Percentiles rank a stretch among this genome's conserved stretches.
These are phyloP conservation scores for Rafetus swinhoei DNA, from an alignment of 2,113 vertebrate species.

Conservation along the genomic window DNA sequence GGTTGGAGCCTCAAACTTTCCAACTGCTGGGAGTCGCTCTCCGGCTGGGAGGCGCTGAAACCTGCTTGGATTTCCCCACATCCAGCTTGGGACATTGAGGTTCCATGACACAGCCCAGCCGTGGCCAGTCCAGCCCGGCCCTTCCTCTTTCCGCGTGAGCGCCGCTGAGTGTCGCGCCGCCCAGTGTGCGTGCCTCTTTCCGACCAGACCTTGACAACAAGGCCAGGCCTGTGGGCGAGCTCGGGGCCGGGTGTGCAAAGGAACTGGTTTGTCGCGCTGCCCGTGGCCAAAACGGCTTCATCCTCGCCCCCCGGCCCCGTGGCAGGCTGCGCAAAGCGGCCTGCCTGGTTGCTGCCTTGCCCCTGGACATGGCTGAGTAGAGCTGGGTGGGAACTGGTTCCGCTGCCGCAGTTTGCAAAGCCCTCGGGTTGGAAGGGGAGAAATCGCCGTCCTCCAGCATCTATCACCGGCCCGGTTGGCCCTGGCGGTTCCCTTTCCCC, in stretches of 20 bases:
- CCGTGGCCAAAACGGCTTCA: neutral
- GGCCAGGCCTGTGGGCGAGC: neutral
- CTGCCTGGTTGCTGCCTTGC: neutral
- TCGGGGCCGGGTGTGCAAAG: too few relatives aligned
- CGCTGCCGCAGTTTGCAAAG: neutral
- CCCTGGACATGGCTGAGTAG: too few relatives aligned
- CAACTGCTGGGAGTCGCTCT: neutral
- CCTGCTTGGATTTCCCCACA: neutral
- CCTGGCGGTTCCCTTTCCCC: neutral
- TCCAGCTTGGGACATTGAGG: neutral
- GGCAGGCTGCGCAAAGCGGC: too few relatives aligned
- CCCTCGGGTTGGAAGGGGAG: neutral
- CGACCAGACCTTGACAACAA: neutral
- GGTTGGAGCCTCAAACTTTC: neutral
- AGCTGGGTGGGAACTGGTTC: neutral
- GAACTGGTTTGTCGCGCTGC: neutral
- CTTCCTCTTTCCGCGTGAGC: neutral
- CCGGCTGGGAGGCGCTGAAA: neutral
- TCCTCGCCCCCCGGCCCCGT: neutral
- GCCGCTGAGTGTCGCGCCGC: neutral
- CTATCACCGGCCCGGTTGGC: neutral
- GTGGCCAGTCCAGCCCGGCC: neutral
- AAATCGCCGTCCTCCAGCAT: too few relatives aligned
- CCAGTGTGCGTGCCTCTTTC: neutral
- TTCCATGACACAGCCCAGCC: neutral